phyloP scores from a whole-genome alignment of 2,888 invertebrate genomes.

The Drosophila birchii region DNA sequence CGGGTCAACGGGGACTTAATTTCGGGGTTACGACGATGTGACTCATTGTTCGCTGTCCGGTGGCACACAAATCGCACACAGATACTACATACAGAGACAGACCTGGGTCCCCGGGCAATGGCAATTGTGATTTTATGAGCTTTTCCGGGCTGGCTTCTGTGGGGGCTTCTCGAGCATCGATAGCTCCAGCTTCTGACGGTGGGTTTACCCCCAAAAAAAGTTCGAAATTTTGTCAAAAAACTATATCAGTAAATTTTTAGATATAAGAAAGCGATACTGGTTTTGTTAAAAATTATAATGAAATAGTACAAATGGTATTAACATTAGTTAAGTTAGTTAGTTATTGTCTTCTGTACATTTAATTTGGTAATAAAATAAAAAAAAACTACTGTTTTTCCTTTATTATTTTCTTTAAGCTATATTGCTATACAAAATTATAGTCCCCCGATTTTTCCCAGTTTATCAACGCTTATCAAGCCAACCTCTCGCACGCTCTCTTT shows the following conservation, averaged over 20 bases:
- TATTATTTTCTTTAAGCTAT: not conserved
- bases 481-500: conserved; percentile 3
- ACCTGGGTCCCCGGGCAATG: conserved; percentile 33
- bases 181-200: conserved; percentile 10
- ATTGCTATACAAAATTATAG: not conserved
- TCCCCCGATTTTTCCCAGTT: not conserved
- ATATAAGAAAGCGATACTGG: not conserved
- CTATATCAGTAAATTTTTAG: not conserved
- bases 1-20: conserved; percentile 48
- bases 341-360: not conserved
- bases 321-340: not conserved
- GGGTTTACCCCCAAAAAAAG: conserved; percentile 5
- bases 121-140: conserved; percentile 54
- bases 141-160: conserved; percentile 43
- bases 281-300: no score
- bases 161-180: conserved; percentile 37
- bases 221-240: not conserved
- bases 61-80: conserved; percentile 37
- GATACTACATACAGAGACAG: conserved; percentile 24
- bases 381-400: no score
- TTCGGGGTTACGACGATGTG: conserved; percentile 59
- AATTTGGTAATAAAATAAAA: conserved; percentile 3
- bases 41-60: conserved; percentile 59
- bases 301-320: not conserved
- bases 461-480: conserved; percentile 20